phyloP scores from a whole-genome alignment of 2,888 invertebrate species.

The Crioceris asparagi region DNA sequence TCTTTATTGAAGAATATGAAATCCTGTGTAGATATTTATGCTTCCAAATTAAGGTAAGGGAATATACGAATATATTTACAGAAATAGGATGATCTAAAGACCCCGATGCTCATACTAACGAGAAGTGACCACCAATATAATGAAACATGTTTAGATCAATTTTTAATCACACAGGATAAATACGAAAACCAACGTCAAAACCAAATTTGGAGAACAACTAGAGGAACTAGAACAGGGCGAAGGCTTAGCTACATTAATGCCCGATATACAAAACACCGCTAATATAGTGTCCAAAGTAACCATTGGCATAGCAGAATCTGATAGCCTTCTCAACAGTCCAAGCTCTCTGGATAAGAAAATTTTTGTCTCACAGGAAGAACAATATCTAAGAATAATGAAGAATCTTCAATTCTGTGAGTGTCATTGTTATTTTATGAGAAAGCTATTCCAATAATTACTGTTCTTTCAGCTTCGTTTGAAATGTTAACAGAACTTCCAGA shows the following conservation, averaged over 20 bases:
- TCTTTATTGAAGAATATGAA: slow-evolving; percentile 78
- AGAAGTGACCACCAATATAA: no score
- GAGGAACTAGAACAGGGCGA: slow-evolving; percentile 78
- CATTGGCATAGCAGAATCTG: slow-evolving; percentile 33
- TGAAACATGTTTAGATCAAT: no score
- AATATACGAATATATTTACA: no score
- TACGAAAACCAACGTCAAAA: slow-evolving; percentile 27
- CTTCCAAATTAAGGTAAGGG: slow-evolving; percentile 66
- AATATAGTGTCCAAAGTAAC: slow-evolving; percentile 43
- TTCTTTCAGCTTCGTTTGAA: slow-evolving; percentile 68
- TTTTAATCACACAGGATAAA: slow-evolving; percentile 29
- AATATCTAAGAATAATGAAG: slow-evolving; percentile 81
- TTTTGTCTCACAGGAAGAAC: slow-evolving; percentile 53
- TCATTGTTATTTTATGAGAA: neutral
- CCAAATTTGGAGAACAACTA: slow-evolving; percentile 29
- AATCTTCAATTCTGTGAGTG: slow-evolving; percentile 74
- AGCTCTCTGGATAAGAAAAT: slow-evolving; percentile 40
- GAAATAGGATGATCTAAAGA: no score
- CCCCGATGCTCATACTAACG: no score
- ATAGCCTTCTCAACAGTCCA: slow-evolving; percentile 30
- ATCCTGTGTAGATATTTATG: slow-evolving; percentile 84
- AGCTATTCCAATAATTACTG: slow-evolving; percentile 3
- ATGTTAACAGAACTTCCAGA: slow-evolving; percentile 75
- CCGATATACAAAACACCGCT: slow-evolving; percentile 75
- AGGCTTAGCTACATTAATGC: slow-evolving; percentile 77